Base-by-base conservation (phyloP, 2,888 invertebrate genomes). In the Euproctis similis region DNA sequence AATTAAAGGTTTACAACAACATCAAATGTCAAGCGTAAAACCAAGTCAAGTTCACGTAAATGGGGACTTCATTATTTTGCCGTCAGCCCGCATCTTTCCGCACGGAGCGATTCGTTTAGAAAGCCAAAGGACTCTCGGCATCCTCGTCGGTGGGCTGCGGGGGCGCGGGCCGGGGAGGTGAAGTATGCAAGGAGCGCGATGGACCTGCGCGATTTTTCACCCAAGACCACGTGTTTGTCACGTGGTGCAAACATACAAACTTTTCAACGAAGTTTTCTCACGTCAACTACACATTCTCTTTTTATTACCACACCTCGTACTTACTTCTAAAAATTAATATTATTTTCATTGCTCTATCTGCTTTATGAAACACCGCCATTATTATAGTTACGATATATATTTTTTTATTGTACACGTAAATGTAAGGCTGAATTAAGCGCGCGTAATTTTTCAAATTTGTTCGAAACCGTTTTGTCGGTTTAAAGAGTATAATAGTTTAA, bases 151-250 rank as follows among this genome's bases (percentile, higher is more conserved):
- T 16, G n/a, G 35, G 34, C 40, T 25, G 30, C 24, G 26, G 28
- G 35, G 27, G 29, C 42, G 42, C 33, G 35, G 37, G 34, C 47
- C 24, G 8, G 46, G 49, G 49, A 46, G 55, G 51, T 56, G 53
- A 47, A 55, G 50, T 48, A 44, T 50, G 61, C 53, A 60, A 63
- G 63, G 63, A 64, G 55, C 53, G 64, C 61, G 64, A 59, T 66
- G 70, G 53, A 62, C 55, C 65, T 68, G 74, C 68, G 75, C 75
- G 66, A 75, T 78, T 81, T 80, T 82, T 82, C 71, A 64, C 67
- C 61, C 70, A 72, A 77, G 75, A 76, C 75, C 82, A 81, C 81
- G 82, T 82, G 82, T 62, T 64, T 44, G 58, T 54, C 80, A 77
- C 76, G 77, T 82, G 82, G n/a, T n/a, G n/a, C n/a, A n/a, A n/a